Evolutionary conservation across 2,797 vertebrate species (phyloP), one percentile per base, ranked within the genome.

Genomic region (Falco peregrinus): DNA sequence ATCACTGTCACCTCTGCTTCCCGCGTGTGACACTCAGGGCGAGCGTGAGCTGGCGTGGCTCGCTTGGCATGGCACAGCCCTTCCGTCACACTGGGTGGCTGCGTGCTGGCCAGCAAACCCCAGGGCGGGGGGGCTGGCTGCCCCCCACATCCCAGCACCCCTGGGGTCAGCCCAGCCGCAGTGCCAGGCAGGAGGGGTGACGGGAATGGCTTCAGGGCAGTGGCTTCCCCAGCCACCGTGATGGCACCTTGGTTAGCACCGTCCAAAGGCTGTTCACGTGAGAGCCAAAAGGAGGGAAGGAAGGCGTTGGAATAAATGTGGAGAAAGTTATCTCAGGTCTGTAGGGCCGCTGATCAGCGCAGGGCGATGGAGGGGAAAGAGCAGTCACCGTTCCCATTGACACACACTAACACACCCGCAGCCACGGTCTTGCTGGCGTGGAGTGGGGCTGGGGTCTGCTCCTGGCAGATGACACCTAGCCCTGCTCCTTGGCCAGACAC

Each of bases 1-100:
- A 84, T 93, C 93, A 31, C 93, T 96, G 97, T 94, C 96, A 95
- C 94, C 94, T 86, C 92, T 39, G 59, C 88, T 93, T 53, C 73
- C 89, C 24, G 2, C 9, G 0, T 0, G 13, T 89, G 97, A 77
- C 85, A 59, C 82, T 89, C 93, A 87, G 59, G n/a, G 48, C 0
- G 11, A 39, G 54, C 1, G 8, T 2, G 16, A 47, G 61, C 47
- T 5, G 14, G 35, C 4, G 8, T 5, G 14, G 22, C 50, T 43
- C 3, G 5, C 54, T 17, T 2, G 7, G 51, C 45, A 33, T 3
- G 10, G 19, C 7, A 5, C 3, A 8, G 76, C 77, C 75, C 84
- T n/a, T 25, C 78, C 1, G 0, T 1, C 0, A 0, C n/a, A 43
- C n/a, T 6, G 1, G 4, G 24, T 0, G 7, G 50, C 33, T 54